These are phyloP conservation scores for Mormyrus hasselquistii DNA, from an alignment of 2,797 vertebrate species.

Conservation along the genomic window DNA sequence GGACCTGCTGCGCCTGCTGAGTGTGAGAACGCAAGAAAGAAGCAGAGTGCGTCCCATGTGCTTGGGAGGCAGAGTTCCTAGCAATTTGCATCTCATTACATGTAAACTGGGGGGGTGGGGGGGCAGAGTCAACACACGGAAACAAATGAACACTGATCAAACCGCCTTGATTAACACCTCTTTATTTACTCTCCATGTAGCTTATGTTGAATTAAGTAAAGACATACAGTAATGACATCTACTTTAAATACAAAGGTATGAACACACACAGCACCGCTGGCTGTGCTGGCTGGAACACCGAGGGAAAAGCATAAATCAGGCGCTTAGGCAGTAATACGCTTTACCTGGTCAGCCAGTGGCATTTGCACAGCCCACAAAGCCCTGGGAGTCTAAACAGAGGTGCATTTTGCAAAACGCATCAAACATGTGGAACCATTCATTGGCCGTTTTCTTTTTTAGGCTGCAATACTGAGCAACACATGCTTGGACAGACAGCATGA, in stretches of 20 bases:
- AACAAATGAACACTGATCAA: neutral
- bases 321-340: conserved; percentile 42
- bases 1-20: neutral
- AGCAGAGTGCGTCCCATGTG: neutral
- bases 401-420: conserved; percentile 33
- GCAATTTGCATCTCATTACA: neutral
- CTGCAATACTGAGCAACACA: conserved; percentile 14
- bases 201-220: conserved; percentile 56
- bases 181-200: conserved; percentile 63
- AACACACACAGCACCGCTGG: conserved; percentile 39
- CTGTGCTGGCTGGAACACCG: conserved; percentile 30
- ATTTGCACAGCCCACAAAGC: conserved; percentile 46
- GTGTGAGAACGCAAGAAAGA: neutral
- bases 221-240: conserved; percentile 26
- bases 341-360: conserved; percentile 26
- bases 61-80: neutral
- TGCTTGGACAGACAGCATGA: neutral
- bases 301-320: conserved; percentile 31
- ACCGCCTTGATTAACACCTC: conserved; percentile 33
- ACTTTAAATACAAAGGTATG: conserved; percentile 27
- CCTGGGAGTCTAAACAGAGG: conserved; percentile 52
- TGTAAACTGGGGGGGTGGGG: neutral
- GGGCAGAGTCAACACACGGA: neutral
- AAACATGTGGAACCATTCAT: conserved; percentile 27
- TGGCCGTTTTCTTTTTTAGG: conserved; percentile 18